Conservation (phyloP, 2,113 vertebrate species). For the Bostrychus sinensis region DNA sequence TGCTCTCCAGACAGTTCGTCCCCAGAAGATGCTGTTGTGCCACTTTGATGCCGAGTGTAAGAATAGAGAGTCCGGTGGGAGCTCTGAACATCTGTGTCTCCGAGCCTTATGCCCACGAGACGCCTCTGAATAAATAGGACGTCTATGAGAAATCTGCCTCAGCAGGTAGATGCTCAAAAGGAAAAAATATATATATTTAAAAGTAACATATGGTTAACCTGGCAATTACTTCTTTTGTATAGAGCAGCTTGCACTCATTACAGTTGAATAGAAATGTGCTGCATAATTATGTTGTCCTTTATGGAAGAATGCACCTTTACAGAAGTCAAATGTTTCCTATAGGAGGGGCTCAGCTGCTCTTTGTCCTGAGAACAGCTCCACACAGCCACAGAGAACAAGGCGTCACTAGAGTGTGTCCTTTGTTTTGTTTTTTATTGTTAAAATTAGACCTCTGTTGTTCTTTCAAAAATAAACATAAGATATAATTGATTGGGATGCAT, state of each 20-base stretch:
- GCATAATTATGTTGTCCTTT: conserved; percentile 9
- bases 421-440: neutral
- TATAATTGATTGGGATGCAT: no score
- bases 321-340: neutral
- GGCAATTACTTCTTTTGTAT: conserved; percentile 28
- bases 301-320: conserved; percentile 8
- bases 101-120: conserved; percentile 51
- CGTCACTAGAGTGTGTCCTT: no score
- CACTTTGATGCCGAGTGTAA: conserved; percentile 46
- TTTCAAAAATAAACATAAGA: no score
- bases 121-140: conserved; percentile 58
- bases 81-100: conserved; percentile 66
- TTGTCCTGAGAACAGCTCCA: neutral
- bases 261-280: conserved; percentile 15
- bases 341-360: conserved; percentile 9
- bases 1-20: conserved; percentile 42
- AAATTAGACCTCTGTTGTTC: neutral
- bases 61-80: conserved; percentile 63
- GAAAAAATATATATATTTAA: neutral
- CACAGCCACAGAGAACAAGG: no score
- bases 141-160: conserved; percentile 40
- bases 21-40: conserved; percentile 21
- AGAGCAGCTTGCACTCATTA: conserved; percentile 24
- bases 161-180: conserved; percentile 39
- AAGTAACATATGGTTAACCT: conserved; percentile 47